A percentile compares a stretch with the other conserved stretches of the same genome.
Evolutionary conservation across 2,113 vertebrate genomes (phyloP).

Genomic region (Sphaerodactylus townsendi): DNA sequence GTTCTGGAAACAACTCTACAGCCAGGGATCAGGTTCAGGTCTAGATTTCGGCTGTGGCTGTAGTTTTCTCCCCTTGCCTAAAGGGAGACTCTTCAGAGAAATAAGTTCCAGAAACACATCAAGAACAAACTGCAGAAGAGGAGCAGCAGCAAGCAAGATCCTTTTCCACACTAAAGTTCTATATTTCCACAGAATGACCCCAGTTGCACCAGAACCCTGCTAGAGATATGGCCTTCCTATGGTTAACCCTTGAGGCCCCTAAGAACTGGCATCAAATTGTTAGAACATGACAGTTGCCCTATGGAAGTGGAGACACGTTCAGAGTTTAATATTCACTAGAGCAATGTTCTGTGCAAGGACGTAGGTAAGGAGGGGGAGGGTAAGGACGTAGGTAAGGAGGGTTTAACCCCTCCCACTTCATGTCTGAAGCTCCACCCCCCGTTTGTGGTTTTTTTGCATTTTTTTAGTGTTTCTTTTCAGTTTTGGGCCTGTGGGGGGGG

Average conservation of each 20-base stretch:
- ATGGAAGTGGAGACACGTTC: not conserved
- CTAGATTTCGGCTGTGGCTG: not conserved
- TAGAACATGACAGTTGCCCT: not conserved
- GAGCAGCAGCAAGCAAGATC: too few relatives aligned
- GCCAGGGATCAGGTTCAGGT: not conserved
- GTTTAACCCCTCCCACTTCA: too few relatives aligned
- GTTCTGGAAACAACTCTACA: not conserved
- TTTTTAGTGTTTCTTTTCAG: too few relatives aligned
- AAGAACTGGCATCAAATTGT: not conserved
- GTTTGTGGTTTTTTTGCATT: too few relatives aligned
- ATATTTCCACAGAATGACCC: too few relatives aligned
- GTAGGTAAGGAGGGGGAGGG: too few relatives aligned
- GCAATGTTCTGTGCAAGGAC: too few relatives aligned
- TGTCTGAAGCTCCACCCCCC: too few relatives aligned
- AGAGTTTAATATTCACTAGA: not conserved
- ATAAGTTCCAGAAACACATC: not conserved
- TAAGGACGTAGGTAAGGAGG: too few relatives aligned
- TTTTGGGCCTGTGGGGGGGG: too few relatives aligned
- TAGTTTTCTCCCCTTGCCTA: not conserved
- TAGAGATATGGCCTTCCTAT: not conserved
- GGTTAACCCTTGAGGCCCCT: not conserved
- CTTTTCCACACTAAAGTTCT: not conserved
- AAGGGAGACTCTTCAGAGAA: not conserved
- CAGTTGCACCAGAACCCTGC: too few relatives aligned
- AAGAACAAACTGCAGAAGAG: not conserved